phyloP scores from a whole-genome alignment of 2,888 invertebrate genomes.

The Unio delphinus region DNA sequence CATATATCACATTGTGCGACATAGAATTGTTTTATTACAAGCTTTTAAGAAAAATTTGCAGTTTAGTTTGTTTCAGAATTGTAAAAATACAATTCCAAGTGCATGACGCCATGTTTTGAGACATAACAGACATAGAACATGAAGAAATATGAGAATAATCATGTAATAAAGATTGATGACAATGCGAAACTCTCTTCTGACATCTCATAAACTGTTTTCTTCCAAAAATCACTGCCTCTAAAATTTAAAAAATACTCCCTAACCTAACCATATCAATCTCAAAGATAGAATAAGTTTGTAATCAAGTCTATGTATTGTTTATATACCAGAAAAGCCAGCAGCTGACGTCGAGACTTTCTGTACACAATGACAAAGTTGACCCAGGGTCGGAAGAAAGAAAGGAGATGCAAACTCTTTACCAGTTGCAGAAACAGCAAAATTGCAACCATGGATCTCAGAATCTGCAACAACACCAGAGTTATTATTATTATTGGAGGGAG shows the following conservation, averaged over 20 bases:
- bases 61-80: too few relatives aligned
- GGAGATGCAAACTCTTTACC: constrained; percentile 53
- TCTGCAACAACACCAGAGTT: constrained; percentile 32
- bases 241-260: not conserved
- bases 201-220: not conserved
- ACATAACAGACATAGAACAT: too few relatives aligned
- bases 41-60: too few relatives aligned
- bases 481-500: not conserved
- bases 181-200: not conserved
- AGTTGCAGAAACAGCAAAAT: constrained; percentile 57
- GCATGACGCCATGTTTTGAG: too few relatives aligned
- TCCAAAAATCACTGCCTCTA: not conserved
- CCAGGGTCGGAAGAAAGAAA: constrained; percentile 60
- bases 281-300: not conserved
- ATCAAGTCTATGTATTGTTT: not conserved
- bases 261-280: not conserved
- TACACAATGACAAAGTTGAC: constrained; percentile 60
- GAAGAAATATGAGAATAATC: not conserved
- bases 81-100: too few relatives aligned
- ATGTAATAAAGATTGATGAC: not conserved
- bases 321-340: constrained; percentile 61
- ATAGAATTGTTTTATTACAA: too few relatives aligned
- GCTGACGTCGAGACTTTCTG: constrained; percentile 54
- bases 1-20: too few relatives aligned
- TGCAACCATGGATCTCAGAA: constrained; percentile 55